phyloP scores from a whole-genome alignment of 1,140 invertebrate species.

The Pseudoatta argentina region DNA sequence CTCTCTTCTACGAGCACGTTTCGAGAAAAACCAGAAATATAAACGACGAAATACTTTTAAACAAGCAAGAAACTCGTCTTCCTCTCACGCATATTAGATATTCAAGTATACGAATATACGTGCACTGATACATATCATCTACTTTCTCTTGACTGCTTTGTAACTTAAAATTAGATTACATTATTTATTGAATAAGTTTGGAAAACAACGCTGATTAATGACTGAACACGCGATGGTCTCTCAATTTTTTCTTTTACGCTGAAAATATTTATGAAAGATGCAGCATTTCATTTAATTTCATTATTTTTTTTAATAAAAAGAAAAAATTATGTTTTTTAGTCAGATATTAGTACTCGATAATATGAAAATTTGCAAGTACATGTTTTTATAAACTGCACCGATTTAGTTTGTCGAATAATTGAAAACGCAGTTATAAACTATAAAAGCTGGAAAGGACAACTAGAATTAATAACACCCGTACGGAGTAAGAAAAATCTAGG shows the following conservation, averaged over 20 bases:
- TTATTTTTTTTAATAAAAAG: too few relatives aligned
- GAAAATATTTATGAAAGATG: background rate
- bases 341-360: too few relatives aligned
- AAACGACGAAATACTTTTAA: conserved; percentile 9
- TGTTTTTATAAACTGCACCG: too few relatives aligned
- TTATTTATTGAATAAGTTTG: background rate
- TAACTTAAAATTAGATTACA: background rate
- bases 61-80: background rate
- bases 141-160: background rate
- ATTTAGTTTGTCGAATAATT: too few relatives aligned
- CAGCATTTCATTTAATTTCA: background rate
- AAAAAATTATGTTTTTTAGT: too few relatives aligned
- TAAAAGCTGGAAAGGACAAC: too few relatives aligned
- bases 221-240: background rate
- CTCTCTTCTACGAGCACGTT: background rate
- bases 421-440: too few relatives aligned
- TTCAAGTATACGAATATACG: background rate
- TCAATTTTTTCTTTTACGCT: background rate
- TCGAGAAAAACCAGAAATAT: conserved; percentile 6
- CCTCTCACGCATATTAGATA: background rate
- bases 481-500: too few relatives aligned
- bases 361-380: too few relatives aligned
- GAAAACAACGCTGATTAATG: background rate
- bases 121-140: background rate
- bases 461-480: too few relatives aligned